Percentiles rank a stretch among this genome's conserved stretches.
phyloP scores from a whole-genome alignment of 2,113 vertebrate genomes.

The Dromaius novaehollandiae region DNA sequence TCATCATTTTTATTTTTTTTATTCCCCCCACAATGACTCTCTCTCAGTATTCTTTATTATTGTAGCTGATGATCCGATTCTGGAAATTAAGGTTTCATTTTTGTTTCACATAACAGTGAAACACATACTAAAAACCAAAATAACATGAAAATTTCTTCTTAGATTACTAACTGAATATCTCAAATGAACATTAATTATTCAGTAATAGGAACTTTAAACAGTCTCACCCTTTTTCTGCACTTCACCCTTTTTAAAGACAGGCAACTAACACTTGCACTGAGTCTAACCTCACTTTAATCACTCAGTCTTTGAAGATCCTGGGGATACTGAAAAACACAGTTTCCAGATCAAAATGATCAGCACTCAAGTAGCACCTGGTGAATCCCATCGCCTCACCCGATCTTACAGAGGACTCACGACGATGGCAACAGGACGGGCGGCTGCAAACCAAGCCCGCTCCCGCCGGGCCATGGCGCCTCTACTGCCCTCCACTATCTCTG shows the following conservation, averaged over 20 bases:
- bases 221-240: not conserved
- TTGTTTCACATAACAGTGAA: not conserved
- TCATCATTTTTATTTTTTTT: not conserved
- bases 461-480: fast-evolving
- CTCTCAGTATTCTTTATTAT: not conserved
- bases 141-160: not conserved
- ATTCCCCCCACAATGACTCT: not conserved
- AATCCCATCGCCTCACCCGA: not conserved
- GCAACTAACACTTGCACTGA: not conserved
- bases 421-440: fast-evolving
- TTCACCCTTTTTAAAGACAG: not conserved
- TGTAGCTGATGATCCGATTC: not conserved
- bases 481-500: too few relatives aligned
- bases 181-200: not conserved
- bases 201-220: fast-evolving
- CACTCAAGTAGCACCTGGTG: too few relatives aligned
- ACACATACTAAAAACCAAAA: not conserved
- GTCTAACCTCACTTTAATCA: not conserved
- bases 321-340: not conserved
- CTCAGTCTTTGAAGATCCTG: not conserved
- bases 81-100: not conserved
- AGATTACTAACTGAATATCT: not conserved
- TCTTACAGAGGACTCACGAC: not conserved
- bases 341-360: not conserved
- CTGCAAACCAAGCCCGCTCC: not conserved